Evolutionary conservation across 2,888 invertebrate species (phyloP), one percentile per base, ranked within the genome.

Genomic region (Ichneumoninae sp.): DNA sequence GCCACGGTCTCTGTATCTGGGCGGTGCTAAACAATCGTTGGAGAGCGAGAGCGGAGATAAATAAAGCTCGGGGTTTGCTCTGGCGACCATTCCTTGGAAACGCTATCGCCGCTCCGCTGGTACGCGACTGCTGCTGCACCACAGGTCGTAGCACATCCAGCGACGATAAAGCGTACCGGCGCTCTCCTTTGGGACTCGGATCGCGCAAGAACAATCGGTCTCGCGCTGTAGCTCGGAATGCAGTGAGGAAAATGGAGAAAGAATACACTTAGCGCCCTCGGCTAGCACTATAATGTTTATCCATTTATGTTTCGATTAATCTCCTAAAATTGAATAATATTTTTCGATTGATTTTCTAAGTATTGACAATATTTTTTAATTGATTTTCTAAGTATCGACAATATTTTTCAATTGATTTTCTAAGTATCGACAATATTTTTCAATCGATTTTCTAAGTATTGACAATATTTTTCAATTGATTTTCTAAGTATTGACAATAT

Each of bases 21-120:
- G 44, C 71, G 40, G 73, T 68, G 81, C 74, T 80, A 66, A 80
- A 80, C 76, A 73, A 81, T 65, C 63, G 73, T 44, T 71, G 54
- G 65, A 33, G 77, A 73, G 73, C 83, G 71, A 79, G 73, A 40
- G 10, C 54, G 30, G 77, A 85, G 83, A 83, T 78, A 85, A 80
- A 85, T 77, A 81, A 83, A 81, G 54, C 60, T 54, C 30, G 63
- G 33, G 50, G 36, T 22, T 65, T 81, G 33, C 70, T 70, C 66
- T 70, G n/a, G n/a, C 50, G 26, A 78, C 65, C 44, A 19, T 22
- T 70, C 68, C 47, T 54, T 33, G 7, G 33, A 74, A 78, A 8
- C 60, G 47, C 76, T 83, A 75, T 75, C 52, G 57, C 69, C 50
- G 66, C 36, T 50, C 52, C 50, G 70, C 80, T 63, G 74, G 57